Conservation (phyloP, 1,140 invertebrate species). For the Trichonephila clavipes region DNA sequence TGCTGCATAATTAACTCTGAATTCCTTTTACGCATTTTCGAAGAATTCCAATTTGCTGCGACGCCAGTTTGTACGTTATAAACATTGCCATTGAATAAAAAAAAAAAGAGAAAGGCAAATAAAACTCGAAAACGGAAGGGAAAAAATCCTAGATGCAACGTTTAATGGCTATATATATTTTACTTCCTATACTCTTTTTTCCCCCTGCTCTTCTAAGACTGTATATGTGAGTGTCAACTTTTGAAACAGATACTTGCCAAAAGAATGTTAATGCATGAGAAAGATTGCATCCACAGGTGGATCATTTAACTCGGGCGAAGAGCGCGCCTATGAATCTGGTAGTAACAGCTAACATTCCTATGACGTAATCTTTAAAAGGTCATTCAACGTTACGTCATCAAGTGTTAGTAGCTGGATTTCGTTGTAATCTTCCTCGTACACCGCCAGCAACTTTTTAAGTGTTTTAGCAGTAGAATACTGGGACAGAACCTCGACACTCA, state of each 20-base stretch:
- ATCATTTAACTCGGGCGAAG: not conserved
- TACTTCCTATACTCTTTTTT: not conserved
- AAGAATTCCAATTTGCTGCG: too few relatives aligned
- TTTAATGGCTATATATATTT: not conserved
- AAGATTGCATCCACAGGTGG: conserved; percentile 4
- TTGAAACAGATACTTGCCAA: not conserved
- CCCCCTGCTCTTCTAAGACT: not conserved
- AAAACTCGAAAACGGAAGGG: too few relatives aligned
- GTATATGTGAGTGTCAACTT: not conserved
- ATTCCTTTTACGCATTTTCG: too few relatives aligned
- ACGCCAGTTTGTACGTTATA: too few relatives aligned
- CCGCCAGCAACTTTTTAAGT: not conserved
- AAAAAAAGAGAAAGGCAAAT: too few relatives aligned
- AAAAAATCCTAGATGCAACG: not conserved
- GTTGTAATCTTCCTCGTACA: not conserved
- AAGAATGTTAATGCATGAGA: not conserved
- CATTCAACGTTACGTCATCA: conserved; percentile 45
- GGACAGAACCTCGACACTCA: not conserved
- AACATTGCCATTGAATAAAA: too few relatives aligned
- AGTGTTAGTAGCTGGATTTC: not conserved
- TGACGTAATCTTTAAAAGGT: conserved; percentile 22
- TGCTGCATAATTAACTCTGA: too few relatives aligned
- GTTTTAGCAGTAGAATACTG: not conserved
- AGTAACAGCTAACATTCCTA: conserved; percentile 3
- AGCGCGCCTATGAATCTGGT: not conserved